phyloP scores from a whole-genome alignment of 2,888 invertebrate species.

The Aspidiotus destructor region DNA sequence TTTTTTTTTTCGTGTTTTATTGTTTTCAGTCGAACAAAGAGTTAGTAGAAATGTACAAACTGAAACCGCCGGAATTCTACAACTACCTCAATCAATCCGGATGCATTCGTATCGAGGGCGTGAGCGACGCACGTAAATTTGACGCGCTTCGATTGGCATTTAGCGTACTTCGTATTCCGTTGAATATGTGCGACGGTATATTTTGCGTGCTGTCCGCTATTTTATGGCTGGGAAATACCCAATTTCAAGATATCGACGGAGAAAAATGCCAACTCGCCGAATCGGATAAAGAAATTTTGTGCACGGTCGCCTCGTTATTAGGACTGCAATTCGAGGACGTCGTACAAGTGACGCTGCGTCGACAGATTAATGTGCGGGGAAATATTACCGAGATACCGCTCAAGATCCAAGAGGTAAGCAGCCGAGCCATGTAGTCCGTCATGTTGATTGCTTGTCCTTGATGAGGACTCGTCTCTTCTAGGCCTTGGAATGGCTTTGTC shows the following conservation, averaged over 20 bases:
- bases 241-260: conserved; percentile 78
- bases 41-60: conserved; percentile 60
- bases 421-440: not conserved
- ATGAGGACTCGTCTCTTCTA: too few relatives aligned
- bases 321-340: conserved; percentile 66
- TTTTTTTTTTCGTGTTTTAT: too few relatives aligned
- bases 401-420: conserved; percentile 67
- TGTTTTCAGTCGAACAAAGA: conserved; percentile 50
- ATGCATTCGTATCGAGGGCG: conserved; percentile 56
- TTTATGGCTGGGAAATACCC: conserved; percentile 80
- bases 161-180: conserved; percentile 76
- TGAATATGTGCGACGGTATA: conserved; percentile 77
- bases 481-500: too few relatives aligned
- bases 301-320: conserved; percentile 61
- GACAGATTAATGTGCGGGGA: conserved; percentile 85
- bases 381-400: conserved; percentile 87
- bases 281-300: conserved; percentile 61
- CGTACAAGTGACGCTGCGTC: conserved; percentile 60
- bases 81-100: conserved; percentile 75
- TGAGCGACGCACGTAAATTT: conserved; percentile 58
- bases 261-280: conserved; percentile 67
- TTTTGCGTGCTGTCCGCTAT: conserved; percentile 81
- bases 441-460: too few relatives aligned
- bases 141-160: conserved; percentile 80
- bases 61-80: conserved; percentile 66